These are phyloP conservation scores for Corydoras sp. DNA, from an alignment of 2,113 vertebrate species.

Conservation along the genomic window DNA sequence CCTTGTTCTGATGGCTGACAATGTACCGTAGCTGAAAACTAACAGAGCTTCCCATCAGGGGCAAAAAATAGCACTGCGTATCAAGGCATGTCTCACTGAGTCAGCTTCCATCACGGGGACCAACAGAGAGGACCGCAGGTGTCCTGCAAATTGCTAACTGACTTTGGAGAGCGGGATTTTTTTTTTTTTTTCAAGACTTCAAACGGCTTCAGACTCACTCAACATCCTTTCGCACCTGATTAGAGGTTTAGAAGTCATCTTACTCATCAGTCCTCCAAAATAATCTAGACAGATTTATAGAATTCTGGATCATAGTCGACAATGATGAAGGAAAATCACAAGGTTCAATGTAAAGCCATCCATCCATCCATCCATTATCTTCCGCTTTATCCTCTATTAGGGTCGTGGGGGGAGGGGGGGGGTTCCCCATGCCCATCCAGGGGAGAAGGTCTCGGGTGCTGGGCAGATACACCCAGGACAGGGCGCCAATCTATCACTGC, in stretches of 20 bases:
- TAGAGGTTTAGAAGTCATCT: not conserved
- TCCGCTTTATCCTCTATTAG: no score
- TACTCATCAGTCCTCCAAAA: no score
- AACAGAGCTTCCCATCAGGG: not conserved
- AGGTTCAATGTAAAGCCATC: no score
- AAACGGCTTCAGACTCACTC: not conserved
- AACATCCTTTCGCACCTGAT: not conserved
- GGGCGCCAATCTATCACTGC: no score
- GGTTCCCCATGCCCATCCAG: no score
- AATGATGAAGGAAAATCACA: no score
- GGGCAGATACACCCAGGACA: no score
- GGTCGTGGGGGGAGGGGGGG: no score
- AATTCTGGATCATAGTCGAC: no score
- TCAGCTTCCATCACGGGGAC: slow-evolving; percentile 8
- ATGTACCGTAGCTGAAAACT: slow-evolving; percentile 1
- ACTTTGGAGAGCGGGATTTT: not conserved
- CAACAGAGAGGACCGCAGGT: slow-evolving; percentile 1
- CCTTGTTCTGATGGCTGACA: not conserved
- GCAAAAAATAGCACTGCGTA: not conserved
- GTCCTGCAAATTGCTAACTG: slow-evolving; percentile 16
- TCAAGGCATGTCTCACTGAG: not conserved
- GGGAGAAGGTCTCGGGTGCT: no score
- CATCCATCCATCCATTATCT: no score
- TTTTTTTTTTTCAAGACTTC: not conserved
- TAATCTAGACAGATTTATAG: no score